Conservation (phyloP, 2,888 invertebrate genomes). For the Brachycybe producta region DNA sequence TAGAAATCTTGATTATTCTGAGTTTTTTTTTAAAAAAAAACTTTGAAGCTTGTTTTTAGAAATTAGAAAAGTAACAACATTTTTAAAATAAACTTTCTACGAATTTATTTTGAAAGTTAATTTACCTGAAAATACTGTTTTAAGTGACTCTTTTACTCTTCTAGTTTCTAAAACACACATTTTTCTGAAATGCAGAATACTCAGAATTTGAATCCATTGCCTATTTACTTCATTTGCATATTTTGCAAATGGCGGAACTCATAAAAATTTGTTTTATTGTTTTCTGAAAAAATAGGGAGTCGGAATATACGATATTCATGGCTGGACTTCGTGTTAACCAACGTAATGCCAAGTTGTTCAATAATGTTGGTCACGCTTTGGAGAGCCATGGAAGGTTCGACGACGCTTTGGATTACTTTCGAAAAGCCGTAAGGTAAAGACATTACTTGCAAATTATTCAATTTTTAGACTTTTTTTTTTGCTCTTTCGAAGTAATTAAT, state of each 20-base stretch:
- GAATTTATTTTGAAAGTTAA: too few relatives aligned
- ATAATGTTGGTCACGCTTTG: slow-evolving; percentile 91
- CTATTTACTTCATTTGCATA: background rate
- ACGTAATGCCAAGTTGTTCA: slow-evolving; percentile 87
- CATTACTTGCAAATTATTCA: background rate
- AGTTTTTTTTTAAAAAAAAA: background rate
- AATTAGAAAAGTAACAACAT: background rate
- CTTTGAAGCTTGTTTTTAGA: background rate
- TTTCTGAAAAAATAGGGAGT: slow-evolving; percentile 41
- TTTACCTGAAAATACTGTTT: too few relatives aligned
- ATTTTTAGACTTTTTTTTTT: too few relatives aligned
- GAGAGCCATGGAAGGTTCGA: slow-evolving; percentile 55
- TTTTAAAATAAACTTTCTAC: too few relatives aligned
- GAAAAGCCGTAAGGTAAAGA: slow-evolving; percentile 61
- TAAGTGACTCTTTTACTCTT: too few relatives aligned
- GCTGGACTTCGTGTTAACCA: slow-evolving; percentile 71
- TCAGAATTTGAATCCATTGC: too few relatives aligned
- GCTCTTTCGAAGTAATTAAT: too few relatives aligned
- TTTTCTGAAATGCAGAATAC: too few relatives aligned
- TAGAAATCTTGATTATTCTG: too few relatives aligned
- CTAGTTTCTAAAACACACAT: too few relatives aligned
- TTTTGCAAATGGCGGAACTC: background rate
- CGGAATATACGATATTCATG: slow-evolving; percentile 86
- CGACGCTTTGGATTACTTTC: slow-evolving; percentile 80
- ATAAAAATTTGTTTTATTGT: slow-evolving; percentile 3